These are phyloP conservation scores for Noctua janthe DNA, from an alignment of 2,888 invertebrate species.

Conservation along the genomic window DNA sequence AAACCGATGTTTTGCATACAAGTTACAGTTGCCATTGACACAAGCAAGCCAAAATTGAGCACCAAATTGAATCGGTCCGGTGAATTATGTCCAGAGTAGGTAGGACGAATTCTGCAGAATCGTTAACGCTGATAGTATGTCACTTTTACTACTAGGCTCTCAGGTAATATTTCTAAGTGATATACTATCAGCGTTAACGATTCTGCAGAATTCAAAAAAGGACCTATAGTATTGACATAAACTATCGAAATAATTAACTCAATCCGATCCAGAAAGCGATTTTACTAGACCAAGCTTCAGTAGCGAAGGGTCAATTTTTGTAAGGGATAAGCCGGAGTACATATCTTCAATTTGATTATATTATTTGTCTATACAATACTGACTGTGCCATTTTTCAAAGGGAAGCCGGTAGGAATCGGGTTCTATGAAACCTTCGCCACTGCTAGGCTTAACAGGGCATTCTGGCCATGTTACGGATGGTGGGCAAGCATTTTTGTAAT, in stretches of 20 bases:
- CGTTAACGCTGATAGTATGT: no score
- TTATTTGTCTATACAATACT: no score
- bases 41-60: constrained; percentile 22
- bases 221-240: background rate
- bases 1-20: constrained; percentile 46
- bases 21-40: constrained; percentile 27
- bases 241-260: background rate
- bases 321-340: no score
- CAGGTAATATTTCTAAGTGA: no score
- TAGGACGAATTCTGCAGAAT: no score
- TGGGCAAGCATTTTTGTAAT: background rate
- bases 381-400: no score
- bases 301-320: no score
- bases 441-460: background rate
- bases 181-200: background rate
- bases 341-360: no score
- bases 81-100: constrained; percentile 2
- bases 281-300: background rate
- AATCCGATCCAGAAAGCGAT: background rate
- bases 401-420: no score
- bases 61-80: constrained; percentile 21
- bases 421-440: no score
- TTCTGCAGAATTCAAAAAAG: background rate
- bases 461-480: background rate
- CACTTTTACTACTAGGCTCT: no score